Evolutionary conservation across 2,888 invertebrate genomes (phyloP).

Genomic region (Abscondita cerata): DNA sequence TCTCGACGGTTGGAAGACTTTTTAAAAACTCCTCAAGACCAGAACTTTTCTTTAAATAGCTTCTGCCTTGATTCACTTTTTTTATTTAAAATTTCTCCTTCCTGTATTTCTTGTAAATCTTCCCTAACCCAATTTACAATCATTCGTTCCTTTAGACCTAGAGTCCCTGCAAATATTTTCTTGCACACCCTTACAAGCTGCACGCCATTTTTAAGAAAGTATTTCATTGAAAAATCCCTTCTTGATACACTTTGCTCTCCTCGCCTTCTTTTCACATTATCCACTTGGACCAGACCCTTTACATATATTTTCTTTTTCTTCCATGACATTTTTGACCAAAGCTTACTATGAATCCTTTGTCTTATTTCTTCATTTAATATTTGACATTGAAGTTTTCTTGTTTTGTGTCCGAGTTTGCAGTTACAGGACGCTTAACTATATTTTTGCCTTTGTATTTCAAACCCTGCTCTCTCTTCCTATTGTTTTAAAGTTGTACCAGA

Average conservation of each 20-base stretch:
- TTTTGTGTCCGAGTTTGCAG: neutral
- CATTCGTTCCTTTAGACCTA: conserved; percentile 1
- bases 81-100: neutral
- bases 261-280: conserved; percentile 4
- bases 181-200: conserved; percentile 1
- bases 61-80: neutral
- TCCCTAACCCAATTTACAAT: neutral
- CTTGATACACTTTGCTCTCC: neutral
- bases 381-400: neutral
- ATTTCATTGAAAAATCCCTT: conserved; percentile 6
- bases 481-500: conserved; percentile 2
- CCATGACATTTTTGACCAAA: conserved; percentile 3
- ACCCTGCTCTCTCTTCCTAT: neutral
- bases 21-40: neutral
- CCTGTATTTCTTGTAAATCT: neutral
- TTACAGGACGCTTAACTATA: neutral
- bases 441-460: neutral
- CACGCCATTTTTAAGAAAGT: neutral
- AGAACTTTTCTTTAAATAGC: neutral
- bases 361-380: neutral
- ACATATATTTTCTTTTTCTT: conserved; percentile 3
- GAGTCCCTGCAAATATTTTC: neutral
- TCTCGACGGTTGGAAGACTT: neutral
- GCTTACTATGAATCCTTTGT: neutral
- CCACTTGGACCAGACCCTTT: conserved; percentile 1